phyloP scores from a whole-genome alignment of 2,888 invertebrate species.

The Heliconius aoede region DNA sequence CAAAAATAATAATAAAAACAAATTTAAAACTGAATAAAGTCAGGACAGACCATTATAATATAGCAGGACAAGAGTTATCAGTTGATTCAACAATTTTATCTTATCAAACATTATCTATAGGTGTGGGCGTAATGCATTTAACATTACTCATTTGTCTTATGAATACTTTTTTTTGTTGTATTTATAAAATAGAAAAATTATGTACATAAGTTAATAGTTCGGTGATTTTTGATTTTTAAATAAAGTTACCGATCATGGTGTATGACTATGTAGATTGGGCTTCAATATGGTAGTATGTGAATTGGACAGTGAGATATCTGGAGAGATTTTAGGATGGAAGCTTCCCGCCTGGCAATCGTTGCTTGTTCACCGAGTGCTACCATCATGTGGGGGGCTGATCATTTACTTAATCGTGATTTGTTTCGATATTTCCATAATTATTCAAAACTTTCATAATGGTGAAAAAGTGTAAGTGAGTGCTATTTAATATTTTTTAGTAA shows the following conservation, averaged over 20 bases:
- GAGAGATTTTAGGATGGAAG: slow-evolving; percentile 72
- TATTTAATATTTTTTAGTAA: neutral
- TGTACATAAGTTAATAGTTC: neutral
- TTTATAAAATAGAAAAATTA: neutral
- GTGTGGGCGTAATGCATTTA: slow-evolving; percentile 59
- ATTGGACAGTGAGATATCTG: slow-evolving; percentile 71
- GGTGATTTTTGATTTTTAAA: neutral
- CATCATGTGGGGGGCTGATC: slow-evolving; percentile 81
- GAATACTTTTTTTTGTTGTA: slow-evolving; percentile 48
- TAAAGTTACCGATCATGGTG: slow-evolving; percentile 10
- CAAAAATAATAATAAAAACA: neutral
- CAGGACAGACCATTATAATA: slow-evolving; percentile 23
- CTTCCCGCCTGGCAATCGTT: slow-evolving; percentile 75
- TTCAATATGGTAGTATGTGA: slow-evolving; percentile 73
- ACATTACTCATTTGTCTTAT: slow-evolving; percentile 57
- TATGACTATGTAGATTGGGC: slow-evolving; percentile 12
- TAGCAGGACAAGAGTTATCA: slow-evolving; percentile 58
- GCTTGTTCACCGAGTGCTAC: slow-evolving; percentile 71
- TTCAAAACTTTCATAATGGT: slow-evolving; percentile 85
- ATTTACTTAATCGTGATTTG: slow-evolving; percentile 87
- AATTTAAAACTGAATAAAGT: neutral
- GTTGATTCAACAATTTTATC: slow-evolving; percentile 67
- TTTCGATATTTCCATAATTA: slow-evolving; percentile 86
- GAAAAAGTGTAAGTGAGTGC: slow-evolving; percentile 77
- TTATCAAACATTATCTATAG: slow-evolving; percentile 74